A percentile compares a stretch with the other conserved stretches of the same genome.
Evolutionary conservation across 2,888 invertebrate genomes (phyloP).

Genomic region (Patella depressa): DNA sequence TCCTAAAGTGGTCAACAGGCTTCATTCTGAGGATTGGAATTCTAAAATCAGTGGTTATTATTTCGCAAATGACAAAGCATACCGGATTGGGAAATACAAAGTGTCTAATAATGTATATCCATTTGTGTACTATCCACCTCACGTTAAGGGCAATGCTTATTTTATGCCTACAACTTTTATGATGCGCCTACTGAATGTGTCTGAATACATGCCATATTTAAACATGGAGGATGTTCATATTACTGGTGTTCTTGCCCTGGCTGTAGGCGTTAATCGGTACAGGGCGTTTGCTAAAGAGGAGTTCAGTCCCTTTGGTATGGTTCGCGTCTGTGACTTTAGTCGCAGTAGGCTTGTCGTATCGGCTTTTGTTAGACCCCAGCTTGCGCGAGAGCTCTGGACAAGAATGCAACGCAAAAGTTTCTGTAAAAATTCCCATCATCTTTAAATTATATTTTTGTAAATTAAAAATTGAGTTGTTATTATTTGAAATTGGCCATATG

Average conservation of each 20-base stretch:
- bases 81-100: constrained; percentile 42
- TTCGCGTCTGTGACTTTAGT: background rate
- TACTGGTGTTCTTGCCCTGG: constrained; percentile 48
- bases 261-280: constrained; percentile 23
- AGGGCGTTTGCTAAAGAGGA: background rate
- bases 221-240: constrained; percentile 56
- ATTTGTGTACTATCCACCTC: constrained; percentile 41
- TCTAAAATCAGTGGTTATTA: constrained; percentile 6
- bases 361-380: background rate
- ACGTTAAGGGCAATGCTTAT: constrained; percentile 47
- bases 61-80: constrained; percentile 18
- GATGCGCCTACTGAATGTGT: constrained; percentile 35
- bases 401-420: too few relatives aligned
- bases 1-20: constrained; percentile 63
- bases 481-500: too few relatives aligned
- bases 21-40: constrained; percentile 9
- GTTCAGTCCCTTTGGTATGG: constrained; percentile 1
- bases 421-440: too few relatives aligned
- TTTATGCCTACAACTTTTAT: constrained; percentile 47
- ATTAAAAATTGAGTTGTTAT: too few relatives aligned
- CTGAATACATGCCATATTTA: constrained; percentile 48
- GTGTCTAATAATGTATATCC: constrained; percentile 38
- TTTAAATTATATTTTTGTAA: too few relatives aligned
- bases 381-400: background rate
- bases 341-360: background rate